These are phyloP conservation scores for Ennomos erosarius DNA, from an alignment of 2,888 invertebrate species.

Conservation along the genomic window DNA sequence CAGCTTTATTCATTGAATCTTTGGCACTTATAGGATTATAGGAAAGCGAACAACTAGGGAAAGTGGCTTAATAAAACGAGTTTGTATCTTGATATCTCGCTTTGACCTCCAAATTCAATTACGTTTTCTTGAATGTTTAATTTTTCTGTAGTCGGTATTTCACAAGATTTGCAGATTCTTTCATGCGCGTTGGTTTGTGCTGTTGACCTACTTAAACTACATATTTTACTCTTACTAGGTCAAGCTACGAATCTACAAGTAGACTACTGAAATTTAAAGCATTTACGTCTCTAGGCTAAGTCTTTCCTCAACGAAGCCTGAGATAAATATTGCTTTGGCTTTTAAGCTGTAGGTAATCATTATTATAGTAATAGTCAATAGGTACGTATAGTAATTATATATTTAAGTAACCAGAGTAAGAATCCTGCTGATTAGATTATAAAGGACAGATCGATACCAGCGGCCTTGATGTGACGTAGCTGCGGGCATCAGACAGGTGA, in stretches of 20 bases:
- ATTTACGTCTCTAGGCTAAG: slow-evolving; percentile 8
- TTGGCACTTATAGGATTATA: slow-evolving; percentile 16
- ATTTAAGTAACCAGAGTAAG: no score
- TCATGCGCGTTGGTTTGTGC: slow-evolving; percentile 21
- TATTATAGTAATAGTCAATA: no score
- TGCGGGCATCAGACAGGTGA: no score
- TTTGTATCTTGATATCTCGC: slow-evolving; percentile 27
- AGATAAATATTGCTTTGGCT: no score
- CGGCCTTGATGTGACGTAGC: no score
- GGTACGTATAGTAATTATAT: no score
- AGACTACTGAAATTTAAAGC: slow-evolving; percentile 10
- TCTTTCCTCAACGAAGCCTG: no score
- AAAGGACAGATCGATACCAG: no score
- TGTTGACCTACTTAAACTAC: slow-evolving; percentile 23
- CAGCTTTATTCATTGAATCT: neutral
- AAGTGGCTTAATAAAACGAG: slow-evolving; percentile 39
- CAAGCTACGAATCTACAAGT: no score
- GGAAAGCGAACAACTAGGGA: slow-evolving; percentile 35
- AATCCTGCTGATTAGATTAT: no score
- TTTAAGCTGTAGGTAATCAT: no score
- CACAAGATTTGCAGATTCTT: slow-evolving; percentile 21
- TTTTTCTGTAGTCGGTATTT: slow-evolving; percentile 19
- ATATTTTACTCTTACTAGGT: no score
- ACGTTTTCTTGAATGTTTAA: slow-evolving; percentile 24
- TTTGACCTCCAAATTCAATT: slow-evolving; percentile 38